Percentiles rank a stretch among this genome's conserved stretches.
phyloP scores from a whole-genome alignment of 2,113 vertebrate genomes.

The Nycticorax nycticorax region DNA sequence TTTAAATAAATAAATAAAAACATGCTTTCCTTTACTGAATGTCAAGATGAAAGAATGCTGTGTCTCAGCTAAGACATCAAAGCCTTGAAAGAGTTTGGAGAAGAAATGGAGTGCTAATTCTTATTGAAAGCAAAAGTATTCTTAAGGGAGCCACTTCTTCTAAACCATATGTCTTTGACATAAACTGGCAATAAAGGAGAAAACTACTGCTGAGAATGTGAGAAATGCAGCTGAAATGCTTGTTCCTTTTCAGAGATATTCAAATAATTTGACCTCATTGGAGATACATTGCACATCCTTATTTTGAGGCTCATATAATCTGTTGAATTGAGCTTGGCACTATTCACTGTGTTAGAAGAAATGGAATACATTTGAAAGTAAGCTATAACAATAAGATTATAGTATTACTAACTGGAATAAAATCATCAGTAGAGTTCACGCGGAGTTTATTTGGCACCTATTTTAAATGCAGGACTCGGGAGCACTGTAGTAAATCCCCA shows the following conservation, averaged over 20 bases:
- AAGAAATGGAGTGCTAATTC: slow-evolving; percentile 53
- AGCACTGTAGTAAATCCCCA: neutral
- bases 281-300: neutral
- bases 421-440: neutral
- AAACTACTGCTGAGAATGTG: slow-evolving; percentile 12
- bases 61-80: slow-evolving; percentile 45
- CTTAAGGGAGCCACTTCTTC: slow-evolving; percentile 15
- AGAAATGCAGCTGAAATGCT: slow-evolving; percentile 18
- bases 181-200: slow-evolving; percentile 42
- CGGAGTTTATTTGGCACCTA: neutral
- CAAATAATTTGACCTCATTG: slow-evolving; percentile 23
- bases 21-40: neutral
- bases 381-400: neutral
- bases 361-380: neutral
- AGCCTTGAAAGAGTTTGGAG: slow-evolving; percentile 31
- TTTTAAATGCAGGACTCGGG: neutral
- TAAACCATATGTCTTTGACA: slow-evolving; percentile 37
- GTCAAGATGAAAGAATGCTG: slow-evolving; percentile 45
- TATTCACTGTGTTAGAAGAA: neutral
- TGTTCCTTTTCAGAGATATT: neutral
- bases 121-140: slow-evolving; percentile 52
- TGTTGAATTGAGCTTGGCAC: neutral
- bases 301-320: slow-evolving; percentile 11
- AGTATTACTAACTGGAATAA: neutral
- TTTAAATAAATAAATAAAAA: slow-evolving; percentile 28